A percentile compares a stretch with the other conserved stretches of the same genome.
These are phyloP conservation scores for Sylvia atricapilla DNA, from an alignment of 2,113 vertebrate species.

Conservation along the genomic window DNA sequence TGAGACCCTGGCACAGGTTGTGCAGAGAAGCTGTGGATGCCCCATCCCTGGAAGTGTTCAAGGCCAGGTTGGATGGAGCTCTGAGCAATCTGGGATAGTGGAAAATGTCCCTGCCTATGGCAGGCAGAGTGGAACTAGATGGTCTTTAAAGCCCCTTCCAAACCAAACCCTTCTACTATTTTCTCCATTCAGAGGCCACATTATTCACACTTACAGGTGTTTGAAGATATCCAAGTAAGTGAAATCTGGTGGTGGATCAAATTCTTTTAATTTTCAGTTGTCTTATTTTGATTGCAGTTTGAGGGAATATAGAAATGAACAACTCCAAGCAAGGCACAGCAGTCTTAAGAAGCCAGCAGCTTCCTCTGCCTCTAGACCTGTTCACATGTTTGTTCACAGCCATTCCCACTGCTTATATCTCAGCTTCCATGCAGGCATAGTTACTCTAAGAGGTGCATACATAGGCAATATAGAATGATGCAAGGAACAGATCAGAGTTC, in stretches of 20 bases:
- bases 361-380: background rate
- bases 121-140: background rate
- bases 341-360: background rate
- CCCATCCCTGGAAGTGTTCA: background rate
- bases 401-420: background rate
- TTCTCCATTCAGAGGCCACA: background rate
- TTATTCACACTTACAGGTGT: background rate
- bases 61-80: background rate
- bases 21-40: accelerated
- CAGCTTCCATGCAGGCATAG: background rate
- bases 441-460: background rate
- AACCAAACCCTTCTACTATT: background rate
- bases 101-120: background rate
- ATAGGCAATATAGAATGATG: accelerated
- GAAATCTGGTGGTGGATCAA: background rate
- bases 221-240: background rate
- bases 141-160: background rate
- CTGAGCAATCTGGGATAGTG: background rate
- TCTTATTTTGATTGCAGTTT: background rate
- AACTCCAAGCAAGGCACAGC: background rate
- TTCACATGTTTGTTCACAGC: background rate
- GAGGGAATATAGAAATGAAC: background rate
- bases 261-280: background rate
- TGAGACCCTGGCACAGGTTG: background rate
- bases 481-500: background rate